Base-by-base conservation (phyloP, 2,113 vertebrate genomes). In the Rostratula benghalensis region DNA sequence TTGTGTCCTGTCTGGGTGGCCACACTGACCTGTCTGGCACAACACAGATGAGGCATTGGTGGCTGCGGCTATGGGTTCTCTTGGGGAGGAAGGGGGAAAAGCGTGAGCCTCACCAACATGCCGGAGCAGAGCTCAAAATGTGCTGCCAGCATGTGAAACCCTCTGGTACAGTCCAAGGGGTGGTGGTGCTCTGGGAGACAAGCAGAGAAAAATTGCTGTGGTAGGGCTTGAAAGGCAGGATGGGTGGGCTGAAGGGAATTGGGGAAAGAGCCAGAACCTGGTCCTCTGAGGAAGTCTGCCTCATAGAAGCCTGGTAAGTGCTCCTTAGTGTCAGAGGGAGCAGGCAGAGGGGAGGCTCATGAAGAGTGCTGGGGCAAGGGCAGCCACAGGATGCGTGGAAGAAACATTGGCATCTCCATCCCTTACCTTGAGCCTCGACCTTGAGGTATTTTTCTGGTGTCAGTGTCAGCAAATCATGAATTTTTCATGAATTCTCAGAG, bases 81-180 rank as follows among this genome's bases (percentile, higher is more conserved):
- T 5, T 54, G 35, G 7, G 19, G 17, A 75, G 17, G 37, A 39
- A 92, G 22, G 5, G 10, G 5, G 76, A 74, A 76, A 88, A 7
- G n/a, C 0, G 1, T 7, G 35, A 88, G 17, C 3, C 25, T 10
- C 28, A 41, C 25, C 83, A 63, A n/a, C 0, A 1, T 43, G 17
- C 21, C 48, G 45, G 13, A 79, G 33, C 18, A 75, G 30, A 84
- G 28, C n/a, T 90, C 43, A 67, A 41, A 51, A 71, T 45, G 4
- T 56, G 46, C 25, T 82, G 56, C 14, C 18, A 68, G 25, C 51
- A 10, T 56, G 23, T 8, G 76, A 35, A 71, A 51, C 1, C 3
- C 10, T 12, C 43, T 33, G 20, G 46, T 23, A 53, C 33, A 48
- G 35, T 37, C 27, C 59, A 48, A 68, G 41, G 37, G 19, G 39